These are phyloP conservation scores for Diploscapter pachys DNA, from an alignment of 1,140 invertebrate genomes.

Conservation along the genomic window DNA sequence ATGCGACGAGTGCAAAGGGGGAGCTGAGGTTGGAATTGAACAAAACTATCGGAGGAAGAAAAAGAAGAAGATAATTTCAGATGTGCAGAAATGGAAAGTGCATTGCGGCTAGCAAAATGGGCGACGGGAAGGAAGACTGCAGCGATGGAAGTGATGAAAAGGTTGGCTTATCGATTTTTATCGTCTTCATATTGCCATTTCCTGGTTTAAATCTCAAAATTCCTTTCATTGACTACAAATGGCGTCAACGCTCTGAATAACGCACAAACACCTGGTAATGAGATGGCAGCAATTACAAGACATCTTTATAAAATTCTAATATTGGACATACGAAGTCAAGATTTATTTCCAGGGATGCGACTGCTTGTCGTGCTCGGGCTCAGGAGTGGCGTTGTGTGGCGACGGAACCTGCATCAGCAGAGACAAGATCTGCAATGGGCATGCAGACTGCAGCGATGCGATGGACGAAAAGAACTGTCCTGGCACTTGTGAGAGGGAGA, in stretches of 20 bases:
- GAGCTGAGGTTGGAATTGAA: conserved; percentile 17
- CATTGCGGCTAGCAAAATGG: conserved; percentile 26
- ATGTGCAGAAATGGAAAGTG: conserved; percentile 23
- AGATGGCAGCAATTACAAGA: too few relatives aligned
- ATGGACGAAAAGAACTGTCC: conserved; percentile 32
- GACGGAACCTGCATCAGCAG: conserved; percentile 29
- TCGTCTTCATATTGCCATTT: neutral
- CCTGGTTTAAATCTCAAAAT: neutral
- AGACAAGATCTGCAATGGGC: conserved; percentile 26
- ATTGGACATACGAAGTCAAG: too few relatives aligned
- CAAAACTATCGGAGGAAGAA: neutral
- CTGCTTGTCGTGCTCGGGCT: conserved; percentile 24
- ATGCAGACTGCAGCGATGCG: conserved; percentile 22
- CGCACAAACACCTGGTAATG: too few relatives aligned
- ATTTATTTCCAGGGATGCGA: conserved; percentile 19
- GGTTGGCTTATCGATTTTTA: neutral
- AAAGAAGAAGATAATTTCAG: conserved; percentile 3
- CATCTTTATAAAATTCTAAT: too few relatives aligned
- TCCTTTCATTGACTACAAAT: conserved; percentile 15
- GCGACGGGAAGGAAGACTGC: conserved; percentile 31
- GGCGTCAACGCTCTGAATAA: too few relatives aligned
- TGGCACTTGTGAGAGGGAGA: neutral
- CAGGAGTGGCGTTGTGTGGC: conserved; percentile 19
- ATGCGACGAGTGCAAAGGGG: conserved; percentile 16
- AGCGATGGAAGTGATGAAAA: conserved; percentile 31